Evolutionary conservation across 2,797 vertebrate genomes (phyloP), one percentile per base, ranked within the genome.

Genomic region (Danio aesculapii): DNA sequence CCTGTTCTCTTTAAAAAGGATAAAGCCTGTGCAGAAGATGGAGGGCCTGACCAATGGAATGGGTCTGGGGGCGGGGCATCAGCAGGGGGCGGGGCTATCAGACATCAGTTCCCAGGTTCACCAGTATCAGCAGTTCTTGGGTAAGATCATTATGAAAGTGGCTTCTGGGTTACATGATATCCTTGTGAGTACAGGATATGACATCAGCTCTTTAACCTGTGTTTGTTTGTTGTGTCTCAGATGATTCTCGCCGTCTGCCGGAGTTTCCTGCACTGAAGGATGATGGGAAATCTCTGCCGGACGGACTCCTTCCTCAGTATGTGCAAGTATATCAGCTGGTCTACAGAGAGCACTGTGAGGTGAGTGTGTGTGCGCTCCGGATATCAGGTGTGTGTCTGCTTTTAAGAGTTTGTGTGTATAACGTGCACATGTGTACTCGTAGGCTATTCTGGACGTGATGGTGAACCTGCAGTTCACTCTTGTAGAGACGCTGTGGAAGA

Each of bases 301-400:
- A 96, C 8, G 96, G 96, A 11, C 86, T 97, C 19, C 88, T 92
- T 8, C 83, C 91, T 0, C 96, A 95, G 46, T 94, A 97, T 85
- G 81, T 98, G 50, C 95, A 94, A 86, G 94, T 94, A 78, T 98
- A 96, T 87, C 96, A 97, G 92, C 87, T 91, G 84, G 93, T 97
- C 14, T 98, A 98, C 91, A 94, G 96, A 80, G 97, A 98, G 84
- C 97, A 98, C 91, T 98, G 97, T 86, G 97, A 98, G 96, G 97
- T 97, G n/a, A 11, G 41, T 44, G 1, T 12, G 46, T 58, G 59
- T 13, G 57, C 50, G 17, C n/a, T 8, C 50, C 8, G 30, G 7
- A 46, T 30, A 6, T n/a, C 14, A 14, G 13, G 13, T 19, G 7
- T 79, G 19, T 67, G 53, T 72, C 17, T 73, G 8, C n/a, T 52